Base-by-base conservation (phyloP, 2,888 invertebrate genomes). In the Dryocosmus kuriphilus region DNA sequence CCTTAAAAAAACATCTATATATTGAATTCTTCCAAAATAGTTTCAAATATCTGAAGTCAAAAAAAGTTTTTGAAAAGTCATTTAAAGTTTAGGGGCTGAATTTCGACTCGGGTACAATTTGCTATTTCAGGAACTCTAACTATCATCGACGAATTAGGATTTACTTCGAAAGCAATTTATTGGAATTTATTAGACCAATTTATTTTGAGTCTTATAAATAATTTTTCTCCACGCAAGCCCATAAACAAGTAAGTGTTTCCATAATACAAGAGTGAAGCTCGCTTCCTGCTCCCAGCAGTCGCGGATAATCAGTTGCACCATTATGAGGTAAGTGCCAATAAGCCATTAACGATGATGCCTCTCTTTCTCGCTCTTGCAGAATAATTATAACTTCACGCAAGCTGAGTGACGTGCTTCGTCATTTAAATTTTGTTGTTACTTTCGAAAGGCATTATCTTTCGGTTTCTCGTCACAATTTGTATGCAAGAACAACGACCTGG, bases 241-340 rank as follows among this genome's bases (percentile, higher is more conserved):
- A 63, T 35, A 63, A 32, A 32, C 63, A 63, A 63, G 22, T 63
- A 63, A n/a, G 4, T 35, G 16, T 63, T 63, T 63, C 63, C 63
- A 71, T 71, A 65, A 65, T 65, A 71, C 19, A 19, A 63, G 32
- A 35, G 35, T 27, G n/a, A 63, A 22, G 3, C 22, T n/a, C 9
- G 22, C 35, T 63, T 63, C 63, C 63, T 63, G 63, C 63, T 63
- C 22, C 63, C 63, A 63, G 35, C 63, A 63, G 63, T 63, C 35
- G 32, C 19, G 9, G 35, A 11, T 63, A 63, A 63, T 63, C 35
- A 63, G 35, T 63, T 63, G 63, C n/a, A 63, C 35, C 32, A 63
- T 63, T 63, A 63, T 63, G 22, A 32, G 63, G 63, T 35, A 63
- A 63, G 63, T 35, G 63, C 63, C 63, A 63, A 63, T 63, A 63